Percentiles rank a stretch among this genome's conserved stretches.
Evolutionary conservation across 2,888 invertebrate genomes (phyloP).

Genomic region (Barypeithes pellucidus): DNA sequence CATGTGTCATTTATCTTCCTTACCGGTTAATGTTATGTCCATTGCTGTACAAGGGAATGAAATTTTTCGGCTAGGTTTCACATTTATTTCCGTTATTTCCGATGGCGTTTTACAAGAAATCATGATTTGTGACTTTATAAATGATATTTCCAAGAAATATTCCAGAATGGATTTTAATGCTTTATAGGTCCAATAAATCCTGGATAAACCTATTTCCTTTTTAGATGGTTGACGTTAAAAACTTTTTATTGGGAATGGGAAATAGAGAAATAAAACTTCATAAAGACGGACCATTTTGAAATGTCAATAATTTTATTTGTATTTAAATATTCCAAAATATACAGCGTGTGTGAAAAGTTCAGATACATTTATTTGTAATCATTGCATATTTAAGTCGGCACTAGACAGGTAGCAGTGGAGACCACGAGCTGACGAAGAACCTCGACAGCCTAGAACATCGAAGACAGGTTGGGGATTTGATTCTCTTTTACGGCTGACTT

Average conservation of each 20-base stretch:
- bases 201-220: conserved; percentile 22
- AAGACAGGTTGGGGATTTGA: too few species aligned
- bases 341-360: too few species aligned
- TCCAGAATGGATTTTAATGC: conserved; percentile 24
- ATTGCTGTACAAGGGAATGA: conserved; percentile 40
- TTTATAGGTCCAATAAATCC: conserved; percentile 21
- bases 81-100: conserved; percentile 38
- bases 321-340: too few species aligned
- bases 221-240: conserved; percentile 7
- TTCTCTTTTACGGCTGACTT: too few species aligned
- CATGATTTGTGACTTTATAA: conserved; percentile 35
- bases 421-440: too few species aligned
- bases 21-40: conserved; percentile 47
- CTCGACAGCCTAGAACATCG: too few species aligned
- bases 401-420: too few species aligned
- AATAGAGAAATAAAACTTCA: conserved; percentile 1
- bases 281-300: not conserved
- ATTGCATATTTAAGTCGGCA: too few species aligned
- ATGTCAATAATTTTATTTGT: not conserved
- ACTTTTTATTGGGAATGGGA: conserved; percentile 7
- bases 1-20: conserved; percentile 51
- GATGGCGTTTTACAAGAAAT: conserved; percentile 28
- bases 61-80: conserved; percentile 35
- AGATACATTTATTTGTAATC: too few species aligned
- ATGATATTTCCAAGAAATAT: conserved; percentile 24